phyloP scores from a whole-genome alignment of 2,888 invertebrate species.

The Dioctria linearis region DNA sequence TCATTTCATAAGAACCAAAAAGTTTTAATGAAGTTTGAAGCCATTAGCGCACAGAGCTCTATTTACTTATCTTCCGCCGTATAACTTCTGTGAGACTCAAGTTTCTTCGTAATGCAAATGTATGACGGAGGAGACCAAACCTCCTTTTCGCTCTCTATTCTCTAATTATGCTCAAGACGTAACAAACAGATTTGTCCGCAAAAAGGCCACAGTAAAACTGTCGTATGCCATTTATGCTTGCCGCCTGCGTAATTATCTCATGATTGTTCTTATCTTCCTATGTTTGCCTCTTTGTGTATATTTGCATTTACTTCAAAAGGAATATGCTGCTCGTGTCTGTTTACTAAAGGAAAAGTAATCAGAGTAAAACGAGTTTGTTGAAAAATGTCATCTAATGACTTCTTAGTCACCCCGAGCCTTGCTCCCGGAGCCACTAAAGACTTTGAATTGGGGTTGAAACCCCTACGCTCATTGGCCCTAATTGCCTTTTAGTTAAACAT shows the following conservation, averaged over 20 bases:
- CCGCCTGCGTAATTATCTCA: slow-evolving; percentile 22
- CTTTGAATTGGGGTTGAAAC: background rate
- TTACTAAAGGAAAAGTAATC: slow-evolving; percentile 13
- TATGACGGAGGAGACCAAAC: too few species aligned
- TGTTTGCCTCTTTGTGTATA: slow-evolving; percentile 3
- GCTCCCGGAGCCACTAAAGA: background rate
- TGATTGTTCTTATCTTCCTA: slow-evolving; percentile 4
- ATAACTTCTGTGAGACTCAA: too few species aligned
- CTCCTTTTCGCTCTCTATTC: background rate
- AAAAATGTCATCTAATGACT: slow-evolving; percentile 44
- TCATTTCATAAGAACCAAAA: too few species aligned
- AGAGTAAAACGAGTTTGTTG: slow-evolving; percentile 16
- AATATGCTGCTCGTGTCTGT: slow-evolving; percentile 11
- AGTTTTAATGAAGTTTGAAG: too few species aligned
- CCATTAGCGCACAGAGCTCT: too few species aligned
- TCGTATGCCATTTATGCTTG: background rate
- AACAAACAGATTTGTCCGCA: slow-evolving; percentile 7
- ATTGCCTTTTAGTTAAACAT: slow-evolving; percentile 42
- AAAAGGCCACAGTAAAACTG: slow-evolving; percentile 23
- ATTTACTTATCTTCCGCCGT: too few species aligned
- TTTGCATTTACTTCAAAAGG: slow-evolving; percentile 33
- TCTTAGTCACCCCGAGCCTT: slow-evolving; percentile 36
- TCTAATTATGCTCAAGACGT: slow-evolving; percentile 12
- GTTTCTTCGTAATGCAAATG: too few species aligned
- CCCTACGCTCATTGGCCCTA: slow-evolving; percentile 4